Percentiles rank a stretch among this genome's conserved stretches.
These are phyloP conservation scores for Synanthedon vespiformis DNA, from an alignment of 2,888 invertebrate genomes.

Conservation along the genomic window DNA sequence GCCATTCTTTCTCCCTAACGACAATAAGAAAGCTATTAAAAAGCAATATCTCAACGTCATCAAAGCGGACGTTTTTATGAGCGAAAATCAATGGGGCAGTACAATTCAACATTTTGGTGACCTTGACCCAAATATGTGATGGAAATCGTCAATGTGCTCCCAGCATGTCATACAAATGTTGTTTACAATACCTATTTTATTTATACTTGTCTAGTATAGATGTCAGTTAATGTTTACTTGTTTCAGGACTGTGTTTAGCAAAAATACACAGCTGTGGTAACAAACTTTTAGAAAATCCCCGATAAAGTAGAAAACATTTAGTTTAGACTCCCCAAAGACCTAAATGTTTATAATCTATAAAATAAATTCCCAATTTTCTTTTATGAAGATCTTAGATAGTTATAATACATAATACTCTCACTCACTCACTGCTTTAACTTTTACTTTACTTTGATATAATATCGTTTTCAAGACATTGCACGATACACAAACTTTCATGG, in stretches of 20 bases:
- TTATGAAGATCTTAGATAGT: neutral
- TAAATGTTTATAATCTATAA: neutral
- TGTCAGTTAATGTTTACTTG: constrained; percentile 1
- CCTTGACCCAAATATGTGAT: constrained; percentile 61
- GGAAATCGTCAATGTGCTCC: constrained; percentile 14
- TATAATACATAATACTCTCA: neutral
- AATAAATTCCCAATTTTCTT: neutral
- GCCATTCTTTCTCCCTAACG: constrained; percentile 36
- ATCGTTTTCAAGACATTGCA: constrained; percentile 11
- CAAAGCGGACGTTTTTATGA: constrained; percentile 5
- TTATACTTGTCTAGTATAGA: neutral
- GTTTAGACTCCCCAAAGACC: constrained; percentile 2
- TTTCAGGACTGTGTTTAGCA: constrained; percentile 5
- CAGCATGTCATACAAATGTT: constrained; percentile 11
- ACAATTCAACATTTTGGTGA: constrained; percentile 24
- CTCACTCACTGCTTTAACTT: neutral
- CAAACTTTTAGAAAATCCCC: constrained; percentile 3
- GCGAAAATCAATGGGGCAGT: constrained; percentile 10
- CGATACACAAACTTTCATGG: constrained; percentile 23
- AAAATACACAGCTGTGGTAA: constrained; percentile 14
- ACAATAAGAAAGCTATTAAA: constrained; percentile 24
- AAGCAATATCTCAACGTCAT: constrained; percentile 13
- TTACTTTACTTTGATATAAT: neutral
- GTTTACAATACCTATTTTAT: constrained; percentile 20
- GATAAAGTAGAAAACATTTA: neutral